These are phyloP conservation scores for Dendrolimus punctatus DNA, from an alignment of 1,140 invertebrate genomes.

Conservation along the genomic window DNA sequence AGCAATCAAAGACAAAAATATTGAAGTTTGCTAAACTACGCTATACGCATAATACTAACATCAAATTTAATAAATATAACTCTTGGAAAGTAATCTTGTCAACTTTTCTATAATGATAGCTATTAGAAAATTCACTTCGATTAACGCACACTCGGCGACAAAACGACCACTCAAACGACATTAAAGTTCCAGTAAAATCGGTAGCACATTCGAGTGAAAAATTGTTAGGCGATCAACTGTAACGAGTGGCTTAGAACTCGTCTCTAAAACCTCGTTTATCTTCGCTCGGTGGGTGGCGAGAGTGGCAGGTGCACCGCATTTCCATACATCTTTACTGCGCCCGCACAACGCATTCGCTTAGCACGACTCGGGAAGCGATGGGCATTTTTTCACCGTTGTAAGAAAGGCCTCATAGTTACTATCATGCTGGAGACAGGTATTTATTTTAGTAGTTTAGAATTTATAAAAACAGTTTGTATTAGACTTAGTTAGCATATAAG, in stretches of 20 bases:
- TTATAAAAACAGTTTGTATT: no score
- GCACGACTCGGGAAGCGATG: conserved; percentile 1
- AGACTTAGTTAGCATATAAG: no score
- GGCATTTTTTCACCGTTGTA: no score
- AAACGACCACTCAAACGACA: conserved; percentile 1
- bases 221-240: conserved; percentile 23
- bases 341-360: neutral
- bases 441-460: no score
- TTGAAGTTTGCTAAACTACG: no score
- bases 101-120: neutral
- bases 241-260: conserved; percentile 17
- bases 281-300: conserved; percentile 45
- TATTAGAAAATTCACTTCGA: neutral
- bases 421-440: no score
- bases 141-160: conserved; percentile 3
- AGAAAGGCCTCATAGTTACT: no score
- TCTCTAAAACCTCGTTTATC: conserved; percentile 34
- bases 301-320: conserved; percentile 36
- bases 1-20: no score
- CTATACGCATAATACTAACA: no score
- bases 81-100: no score
- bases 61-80: no score
- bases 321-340: conserved; percentile 2
- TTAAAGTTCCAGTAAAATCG: conserved; percentile 27
- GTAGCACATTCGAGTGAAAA: conserved; percentile 25